These are phyloP conservation scores for Sceliomorpha sp. DNA, from an alignment of 2,888 invertebrate genomes.

Conservation along the genomic window DNA sequence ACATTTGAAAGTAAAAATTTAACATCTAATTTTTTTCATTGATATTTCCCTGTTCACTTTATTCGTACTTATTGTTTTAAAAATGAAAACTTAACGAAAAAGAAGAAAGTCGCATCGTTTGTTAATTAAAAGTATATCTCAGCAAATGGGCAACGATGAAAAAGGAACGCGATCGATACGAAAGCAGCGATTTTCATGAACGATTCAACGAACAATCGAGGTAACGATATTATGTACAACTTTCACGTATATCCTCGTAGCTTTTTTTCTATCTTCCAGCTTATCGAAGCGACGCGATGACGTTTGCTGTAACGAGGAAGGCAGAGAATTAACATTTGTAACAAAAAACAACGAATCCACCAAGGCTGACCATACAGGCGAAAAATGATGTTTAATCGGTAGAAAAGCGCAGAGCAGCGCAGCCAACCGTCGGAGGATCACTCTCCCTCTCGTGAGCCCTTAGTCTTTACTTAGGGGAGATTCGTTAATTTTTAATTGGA, in stretches of 20 bases:
- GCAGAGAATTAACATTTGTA: slow-evolving; percentile 67
- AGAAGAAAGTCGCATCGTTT: slow-evolving; percentile 26
- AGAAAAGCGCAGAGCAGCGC: slow-evolving; percentile 69
- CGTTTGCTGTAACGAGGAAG: slow-evolving; percentile 57
- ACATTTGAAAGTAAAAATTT: too few relatives aligned
- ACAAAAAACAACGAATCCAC: slow-evolving; percentile 37
- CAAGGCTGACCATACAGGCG: slow-evolving; percentile 44
- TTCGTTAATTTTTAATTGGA: slow-evolving; percentile 80
- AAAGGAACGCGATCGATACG: slow-evolving; percentile 30
- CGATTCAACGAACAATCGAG: slow-evolving; percentile 11
- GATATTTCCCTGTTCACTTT: too few relatives aligned
- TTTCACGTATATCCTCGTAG: slow-evolving; percentile 12
- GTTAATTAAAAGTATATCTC: slow-evolving; percentile 40
- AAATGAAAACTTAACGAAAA: too few relatives aligned
- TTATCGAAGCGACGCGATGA: slow-evolving; percentile 50
- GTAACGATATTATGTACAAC: slow-evolving; percentile 16
- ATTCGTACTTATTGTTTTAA: too few relatives aligned
- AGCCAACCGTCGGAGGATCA: slow-evolving; percentile 66
- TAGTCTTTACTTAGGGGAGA: slow-evolving; percentile 59
- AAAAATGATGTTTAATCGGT: slow-evolving; percentile 78
- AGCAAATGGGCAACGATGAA: slow-evolving; percentile 32
- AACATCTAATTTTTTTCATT: too few relatives aligned
- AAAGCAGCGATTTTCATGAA: slow-evolving; percentile 37
- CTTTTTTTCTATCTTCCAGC: slow-evolving; percentile 34
- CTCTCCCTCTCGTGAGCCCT: slow-evolving; percentile 42